Evolutionary conservation across 2,113 vertebrate genomes (phyloP), one percentile per base, ranked within the genome.

Genomic region (Trogon melanurus): DNA sequence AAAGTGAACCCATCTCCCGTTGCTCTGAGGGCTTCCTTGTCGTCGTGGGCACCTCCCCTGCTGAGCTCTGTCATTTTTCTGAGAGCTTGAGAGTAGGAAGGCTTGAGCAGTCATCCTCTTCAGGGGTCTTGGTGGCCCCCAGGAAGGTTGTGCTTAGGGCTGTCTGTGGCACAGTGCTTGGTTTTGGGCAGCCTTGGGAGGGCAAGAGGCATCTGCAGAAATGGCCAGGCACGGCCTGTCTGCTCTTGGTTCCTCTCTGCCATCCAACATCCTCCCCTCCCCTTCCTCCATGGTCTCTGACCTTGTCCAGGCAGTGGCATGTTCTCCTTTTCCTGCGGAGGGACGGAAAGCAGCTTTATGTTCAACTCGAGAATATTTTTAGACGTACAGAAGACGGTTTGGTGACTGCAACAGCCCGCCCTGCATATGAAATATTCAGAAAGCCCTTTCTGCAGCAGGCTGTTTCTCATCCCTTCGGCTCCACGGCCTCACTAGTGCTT

Each of bases 271-370:
- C 64, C 23, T 93, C 67, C 64, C 66, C 69, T 91, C 79, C 73
- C 51, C 61, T 88, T 96, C 90, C 69, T 89, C 78, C 14, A 0
- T 44, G 56, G 81, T 95, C 71, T 88, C 85, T 92, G 94, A 90
- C 92, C 92, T 96, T 94, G 85, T 94, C 79, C 83, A 82, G 62
- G n/a, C 44, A 75, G 54, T 72, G 75, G 45, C 50, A 66, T 76
- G 75, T 91, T 92, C 66, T 93, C 48, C 36, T 95, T 95, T 94
- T 94, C 91, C 93, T 89, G 88, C 3, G 11, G 71, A 90, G 67
- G 71, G 82, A 61, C 57, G 16, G 92, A 94, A 96, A 79, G 71
- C 76, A 76, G 75, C 82, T 85, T 85, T 82, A 64, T 45, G 34
- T 62, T 94, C 61, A 78, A 23, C 34, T 82, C 2, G 0, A 62